Evolutionary conservation across 2,888 invertebrate species (phyloP).

Genomic region (Andricus curvator): DNA sequence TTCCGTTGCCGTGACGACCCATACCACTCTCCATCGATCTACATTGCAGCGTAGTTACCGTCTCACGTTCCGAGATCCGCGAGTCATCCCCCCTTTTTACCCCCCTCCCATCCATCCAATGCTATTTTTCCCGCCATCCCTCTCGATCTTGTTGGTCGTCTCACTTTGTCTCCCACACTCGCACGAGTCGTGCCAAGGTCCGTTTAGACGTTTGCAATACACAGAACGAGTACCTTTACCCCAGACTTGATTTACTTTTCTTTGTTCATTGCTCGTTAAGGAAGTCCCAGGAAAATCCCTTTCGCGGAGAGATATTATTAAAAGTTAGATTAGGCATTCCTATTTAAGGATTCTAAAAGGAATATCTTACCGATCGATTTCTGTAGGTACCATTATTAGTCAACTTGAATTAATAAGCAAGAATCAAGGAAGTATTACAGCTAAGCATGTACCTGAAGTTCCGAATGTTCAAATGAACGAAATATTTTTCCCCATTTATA

Average conservation of each 20-base stretch:
- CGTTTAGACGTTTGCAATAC: slow-evolving; percentile 42
- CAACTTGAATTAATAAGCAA: no score
- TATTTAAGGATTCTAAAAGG: no score
- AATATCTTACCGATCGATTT: no score
- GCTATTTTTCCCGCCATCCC: slow-evolving; percentile 38
- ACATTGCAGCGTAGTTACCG: slow-evolving; percentile 35
- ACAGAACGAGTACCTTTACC: slow-evolving; percentile 29
- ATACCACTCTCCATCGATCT: slow-evolving; percentile 34
- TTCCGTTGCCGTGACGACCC: slow-evolving; percentile 41
- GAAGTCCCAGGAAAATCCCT: neutral
- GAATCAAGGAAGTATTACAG: no score
- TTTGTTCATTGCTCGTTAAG: neutral
- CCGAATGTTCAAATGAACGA: no score
- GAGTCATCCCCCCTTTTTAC: neutral
- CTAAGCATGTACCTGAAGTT: no score
- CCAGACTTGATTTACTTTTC: slow-evolving; percentile 12
- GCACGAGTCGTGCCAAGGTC: slow-evolving; percentile 38
- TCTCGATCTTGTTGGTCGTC: slow-evolving; percentile 4
- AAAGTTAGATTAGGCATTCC: no score
- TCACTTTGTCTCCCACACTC: neutral
- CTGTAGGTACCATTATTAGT: no score
- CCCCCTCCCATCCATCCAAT: slow-evolving; percentile 25
- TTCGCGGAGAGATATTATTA: no score
- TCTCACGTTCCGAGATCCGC: slow-evolving; percentile 30
- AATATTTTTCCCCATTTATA: no score